These are phyloP conservation scores for Melanophora roralis DNA, from an alignment of 2,888 invertebrate species.

Conservation along the genomic window DNA sequence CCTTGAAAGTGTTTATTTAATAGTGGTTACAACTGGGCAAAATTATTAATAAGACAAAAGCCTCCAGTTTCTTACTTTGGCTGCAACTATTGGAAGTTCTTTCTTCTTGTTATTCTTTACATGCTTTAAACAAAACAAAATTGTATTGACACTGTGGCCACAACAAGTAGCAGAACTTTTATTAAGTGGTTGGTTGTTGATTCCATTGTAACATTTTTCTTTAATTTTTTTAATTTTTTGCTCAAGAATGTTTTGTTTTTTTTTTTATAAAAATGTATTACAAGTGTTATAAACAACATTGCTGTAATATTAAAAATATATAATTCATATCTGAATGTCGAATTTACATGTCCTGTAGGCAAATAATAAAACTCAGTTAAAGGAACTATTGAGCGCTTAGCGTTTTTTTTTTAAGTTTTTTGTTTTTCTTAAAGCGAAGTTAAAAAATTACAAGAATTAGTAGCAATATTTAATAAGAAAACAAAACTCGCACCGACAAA, in stretches of 20 bases:
- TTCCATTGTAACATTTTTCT: neutral
- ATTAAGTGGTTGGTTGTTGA: slow-evolving; percentile 38
- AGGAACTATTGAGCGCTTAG: slow-evolving; percentile 42
- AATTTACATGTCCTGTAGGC: slow-evolving; percentile 41
- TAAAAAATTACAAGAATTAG: slow-evolving; percentile 39
- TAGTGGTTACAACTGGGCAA: slow-evolving; percentile 31
- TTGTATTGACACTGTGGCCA: slow-evolving; percentile 55
- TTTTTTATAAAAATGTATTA: slow-evolving; percentile 47
- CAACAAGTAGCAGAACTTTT: slow-evolving; percentile 54
- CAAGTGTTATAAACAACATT: slow-evolving; percentile 56
- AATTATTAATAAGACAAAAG: slow-evolving; percentile 18
- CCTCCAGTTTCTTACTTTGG: neutral
- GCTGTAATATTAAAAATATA: slow-evolving; percentile 49
- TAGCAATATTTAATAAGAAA: slow-evolving; percentile 38
- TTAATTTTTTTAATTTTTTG: slow-evolving; percentile 24
- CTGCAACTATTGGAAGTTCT: slow-evolving; percentile 12
- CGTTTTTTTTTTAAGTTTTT: slow-evolving; percentile 28
- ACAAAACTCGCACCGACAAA: slow-evolving; percentile 54
- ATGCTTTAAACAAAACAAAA: slow-evolving; percentile 17
- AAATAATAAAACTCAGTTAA: slow-evolving; percentile 21
- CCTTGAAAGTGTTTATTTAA: slow-evolving; percentile 57
- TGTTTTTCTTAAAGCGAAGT: neutral
- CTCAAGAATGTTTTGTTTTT: slow-evolving; percentile 7
- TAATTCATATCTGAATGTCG: slow-evolving; percentile 46
- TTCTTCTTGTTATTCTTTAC: slow-evolving; percentile 2